These are phyloP conservation scores for Leptinotarsa defecta DNA, from an alignment of 1,140 invertebrate genomes.

Conservation along the genomic window DNA sequence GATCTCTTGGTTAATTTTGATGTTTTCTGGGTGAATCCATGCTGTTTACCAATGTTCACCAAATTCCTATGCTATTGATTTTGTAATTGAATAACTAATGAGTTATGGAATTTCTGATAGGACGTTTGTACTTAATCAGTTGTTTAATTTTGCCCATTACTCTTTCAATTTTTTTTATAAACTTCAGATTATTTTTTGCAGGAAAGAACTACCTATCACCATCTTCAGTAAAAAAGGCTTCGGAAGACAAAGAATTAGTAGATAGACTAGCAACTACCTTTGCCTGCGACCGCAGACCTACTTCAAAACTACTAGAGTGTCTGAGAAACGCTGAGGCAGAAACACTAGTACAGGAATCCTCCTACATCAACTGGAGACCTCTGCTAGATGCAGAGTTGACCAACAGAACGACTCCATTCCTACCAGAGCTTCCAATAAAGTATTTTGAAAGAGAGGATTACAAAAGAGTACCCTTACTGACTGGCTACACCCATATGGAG, in stretches of 20 bases:
- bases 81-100: no score
- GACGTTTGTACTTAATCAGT: background rate
- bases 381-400: constrained; percentile 72
- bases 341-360: constrained; percentile 65
- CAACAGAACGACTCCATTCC: constrained; percentile 67
- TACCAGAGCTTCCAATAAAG: constrained; percentile 67
- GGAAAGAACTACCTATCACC: constrained; percentile 55
- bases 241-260: constrained; percentile 58
- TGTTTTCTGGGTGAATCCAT: no score
- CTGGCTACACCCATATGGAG: constrained; percentile 79
- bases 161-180: no score
- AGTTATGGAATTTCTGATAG: no score
- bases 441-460: constrained; percentile 64
- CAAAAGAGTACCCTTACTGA: constrained; percentile 70
- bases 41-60: no score
- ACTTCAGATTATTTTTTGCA: background rate
- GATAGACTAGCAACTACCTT: constrained; percentile 65
- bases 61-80: no score
- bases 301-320: constrained; percentile 68
- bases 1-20: no score
- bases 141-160: background rate
- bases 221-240: constrained; percentile 60
- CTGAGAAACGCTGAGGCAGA: constrained; percentile 65
- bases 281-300: constrained; percentile 68
- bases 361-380: constrained; percentile 74